A percentile compares a stretch with the other conserved stretches of the same genome.
These are phyloP conservation scores for Drosophila robusta DNA, from an alignment of 2,888 invertebrate species.

Conservation along the genomic window DNA sequence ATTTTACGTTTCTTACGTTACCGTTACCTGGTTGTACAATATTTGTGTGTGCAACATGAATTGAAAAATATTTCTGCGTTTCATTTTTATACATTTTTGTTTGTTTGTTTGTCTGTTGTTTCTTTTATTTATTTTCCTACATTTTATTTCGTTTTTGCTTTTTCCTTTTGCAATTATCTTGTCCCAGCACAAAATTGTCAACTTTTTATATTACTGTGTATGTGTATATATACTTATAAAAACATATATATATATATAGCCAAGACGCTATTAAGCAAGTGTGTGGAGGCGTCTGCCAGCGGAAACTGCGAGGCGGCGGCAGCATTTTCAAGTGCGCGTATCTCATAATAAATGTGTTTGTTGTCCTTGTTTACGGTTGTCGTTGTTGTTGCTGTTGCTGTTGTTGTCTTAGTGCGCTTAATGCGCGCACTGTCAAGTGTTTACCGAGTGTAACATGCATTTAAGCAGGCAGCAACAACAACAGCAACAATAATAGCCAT, in stretches of 20 bases:
- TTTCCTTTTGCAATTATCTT: conserved; percentile 68
- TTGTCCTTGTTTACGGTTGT: conserved; percentile 16
- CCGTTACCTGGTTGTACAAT: not conserved
- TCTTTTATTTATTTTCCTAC: conserved; percentile 24
- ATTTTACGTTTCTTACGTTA: conserved; percentile 5
- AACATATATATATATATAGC: conserved; percentile 39
- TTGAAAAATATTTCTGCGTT: conserved; percentile 25
- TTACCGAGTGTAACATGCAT: conserved; percentile 49
- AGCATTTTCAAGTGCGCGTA: conserved; percentile 49
- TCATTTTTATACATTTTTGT: conserved; percentile 16
- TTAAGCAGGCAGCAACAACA: conserved; percentile 25
- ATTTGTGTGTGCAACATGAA: conserved; percentile 14
- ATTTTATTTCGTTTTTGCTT: conserved; percentile 15
- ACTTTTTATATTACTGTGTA: conserved; percentile 44
- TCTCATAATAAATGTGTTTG: conserved; percentile 67
- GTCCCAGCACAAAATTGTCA: conserved; percentile 73
- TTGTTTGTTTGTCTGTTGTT: conserved; percentile 7
- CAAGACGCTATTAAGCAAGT: conserved; percentile 57
- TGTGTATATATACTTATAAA: conserved; percentile 21
- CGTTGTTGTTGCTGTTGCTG: conserved; percentile 10
- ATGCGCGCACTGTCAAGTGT: conserved; percentile 55
- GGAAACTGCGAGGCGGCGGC: conserved; percentile 11
- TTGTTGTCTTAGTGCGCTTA: conserved; percentile 44
- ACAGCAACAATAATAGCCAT: conserved; percentile 5
- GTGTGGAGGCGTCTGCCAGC: conserved; percentile 2